Conservation (phyloP, 2,113 vertebrate genomes). For the Fregata magnificens region DNA sequence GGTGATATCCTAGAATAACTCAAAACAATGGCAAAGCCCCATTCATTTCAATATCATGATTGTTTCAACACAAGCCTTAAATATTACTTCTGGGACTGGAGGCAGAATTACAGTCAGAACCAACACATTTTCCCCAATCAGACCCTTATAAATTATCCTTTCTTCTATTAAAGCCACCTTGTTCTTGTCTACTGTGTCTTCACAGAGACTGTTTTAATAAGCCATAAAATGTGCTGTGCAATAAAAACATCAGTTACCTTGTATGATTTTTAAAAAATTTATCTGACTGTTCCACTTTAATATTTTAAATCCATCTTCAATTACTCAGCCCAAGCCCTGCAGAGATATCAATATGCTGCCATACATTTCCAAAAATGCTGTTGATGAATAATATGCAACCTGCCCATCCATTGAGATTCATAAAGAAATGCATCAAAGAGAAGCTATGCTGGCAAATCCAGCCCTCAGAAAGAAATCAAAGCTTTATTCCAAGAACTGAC, state of each 20-base stretch:
- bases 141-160: neutral
- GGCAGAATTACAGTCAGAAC: neutral
- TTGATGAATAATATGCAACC: neutral
- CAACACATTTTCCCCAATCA: neutral
- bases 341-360: neutral
- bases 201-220: neutral
- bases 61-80: conserved; percentile 8
- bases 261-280: neutral
- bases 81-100: neutral
- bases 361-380: neutral
- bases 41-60: neutral
- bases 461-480: neutral
- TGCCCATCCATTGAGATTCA: neutral
- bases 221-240: neutral
- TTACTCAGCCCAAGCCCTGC: neutral
- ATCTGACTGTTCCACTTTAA: neutral
- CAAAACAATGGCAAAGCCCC: neutral
- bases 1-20: neutral
- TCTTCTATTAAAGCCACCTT: neutral
- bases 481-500: neutral
- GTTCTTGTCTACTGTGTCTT: neutral
- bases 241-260: neutral
- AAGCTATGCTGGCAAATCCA: neutral
- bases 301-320: neutral
- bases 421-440: neutral